Conservation (phyloP, 2,113 vertebrate genomes). For the Alligator sinensis region DNA sequence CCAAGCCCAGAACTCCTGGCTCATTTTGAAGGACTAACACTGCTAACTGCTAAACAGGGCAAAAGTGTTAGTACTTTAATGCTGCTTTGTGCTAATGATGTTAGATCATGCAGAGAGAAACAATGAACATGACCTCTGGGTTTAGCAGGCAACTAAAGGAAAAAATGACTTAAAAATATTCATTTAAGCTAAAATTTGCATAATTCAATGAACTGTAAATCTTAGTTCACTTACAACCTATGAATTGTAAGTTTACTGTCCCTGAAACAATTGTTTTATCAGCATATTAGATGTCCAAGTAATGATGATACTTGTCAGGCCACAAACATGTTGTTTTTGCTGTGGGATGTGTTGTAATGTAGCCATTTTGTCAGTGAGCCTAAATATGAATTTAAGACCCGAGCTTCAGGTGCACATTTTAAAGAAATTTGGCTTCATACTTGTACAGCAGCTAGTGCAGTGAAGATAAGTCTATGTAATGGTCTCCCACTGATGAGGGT, state of each 20-base stretch:
- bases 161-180: not conserved
- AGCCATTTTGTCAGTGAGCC: not conserved
- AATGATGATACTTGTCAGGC: too few relatives aligned
- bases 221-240: too few relatives aligned
- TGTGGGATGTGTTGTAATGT: too few relatives aligned
- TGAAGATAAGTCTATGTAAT: not conserved
- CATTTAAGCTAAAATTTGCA: too few relatives aligned
- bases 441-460: not conserved
- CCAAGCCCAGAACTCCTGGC: not conserved
- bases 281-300: too few relatives aligned
- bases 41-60: not conserved
- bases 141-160: not conserved
- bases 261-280: too few relatives aligned
- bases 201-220: too few relatives aligned
- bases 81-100: not conserved
- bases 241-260: too few relatives aligned
- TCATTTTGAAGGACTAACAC: not conserved
- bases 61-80: not conserved
- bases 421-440: not conserved
- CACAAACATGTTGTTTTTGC: too few relatives aligned
- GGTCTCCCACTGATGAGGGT: not conserved
- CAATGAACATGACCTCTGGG: not conserved
- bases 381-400: not conserved
- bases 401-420: not conserved
- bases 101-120: not conserved